Evolutionary conservation across 2,888 invertebrate species (phyloP), one percentile per base, ranked within the genome.

Genomic region (Dioctria linearis): DNA sequence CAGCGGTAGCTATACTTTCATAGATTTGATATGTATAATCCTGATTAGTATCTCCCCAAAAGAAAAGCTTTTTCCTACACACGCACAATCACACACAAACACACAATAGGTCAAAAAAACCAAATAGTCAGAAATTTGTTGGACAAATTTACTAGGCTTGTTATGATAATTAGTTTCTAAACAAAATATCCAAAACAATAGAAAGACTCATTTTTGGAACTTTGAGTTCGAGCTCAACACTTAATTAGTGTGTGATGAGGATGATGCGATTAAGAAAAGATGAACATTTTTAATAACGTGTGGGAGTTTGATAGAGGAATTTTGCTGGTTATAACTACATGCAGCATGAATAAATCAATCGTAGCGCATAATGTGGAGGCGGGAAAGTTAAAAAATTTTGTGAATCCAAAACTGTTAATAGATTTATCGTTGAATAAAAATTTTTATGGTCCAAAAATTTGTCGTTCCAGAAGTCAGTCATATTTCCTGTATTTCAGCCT

Each of bases 121-220:
- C 25, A 25, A 25, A 25, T 25, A 2, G 46, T 6, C 3, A 54
- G 54, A 54, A 54, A n/a, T 54, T 54, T 54, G 54, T 3, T n/a
- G 54, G 54, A 54, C 54, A 54, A 54, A 54, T 54, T 54, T 2
- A 25, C 54, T 11, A 61, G 8, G n/a, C 25, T 61, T 61, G 61
- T 61, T 61, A 61, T 61, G 61, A 61, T 61, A 61, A 61, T 61
- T 61, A 61, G 25, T 61, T 61, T 37, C 11, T 51, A 11, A 51
- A 37, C 6, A 61, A 61, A 61, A 39, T 61, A 2, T 11, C 13
- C 61, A 3, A 37, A 61, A 61, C 61, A 61, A 61, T 61, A 39
- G 61, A 3, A 39, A 61, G 25, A 61, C 11, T 2, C 39, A 39
- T 5, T 61, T 61, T 39, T 25, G 54, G 61, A 61, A n/a, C n/a